Evolutionary conservation across 2,113 vertebrate species (phyloP).

Genomic region (Peromyscus californicus): DNA sequence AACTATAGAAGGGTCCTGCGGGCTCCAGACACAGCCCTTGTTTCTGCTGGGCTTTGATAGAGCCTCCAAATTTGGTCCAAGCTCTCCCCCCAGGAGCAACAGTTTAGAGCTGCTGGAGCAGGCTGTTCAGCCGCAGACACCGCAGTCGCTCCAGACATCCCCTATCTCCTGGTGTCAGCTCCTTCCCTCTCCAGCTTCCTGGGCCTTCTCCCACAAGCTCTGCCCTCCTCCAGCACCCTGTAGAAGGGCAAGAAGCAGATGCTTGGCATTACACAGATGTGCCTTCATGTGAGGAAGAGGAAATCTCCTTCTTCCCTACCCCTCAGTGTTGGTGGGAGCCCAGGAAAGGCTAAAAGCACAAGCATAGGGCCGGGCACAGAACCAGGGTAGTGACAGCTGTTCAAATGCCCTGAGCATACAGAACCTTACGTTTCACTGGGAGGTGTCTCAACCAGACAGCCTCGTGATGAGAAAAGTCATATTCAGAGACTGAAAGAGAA

Average conservation of each 20-base stretch:
- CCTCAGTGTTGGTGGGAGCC: background rate
- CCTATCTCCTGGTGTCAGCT: background rate
- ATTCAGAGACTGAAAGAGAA: background rate
- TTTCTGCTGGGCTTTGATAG: background rate
- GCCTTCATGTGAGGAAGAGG: background rate
- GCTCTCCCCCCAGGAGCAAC: background rate
- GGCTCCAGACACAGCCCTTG: background rate
- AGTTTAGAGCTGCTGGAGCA: background rate
- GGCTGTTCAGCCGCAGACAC: background rate
- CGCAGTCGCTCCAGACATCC: accelerated
- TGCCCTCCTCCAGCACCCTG: background rate
- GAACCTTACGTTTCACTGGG: background rate
- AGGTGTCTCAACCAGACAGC: background rate
- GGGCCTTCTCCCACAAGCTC: background rate
- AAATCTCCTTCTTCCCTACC: background rate
- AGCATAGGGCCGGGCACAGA: background rate
- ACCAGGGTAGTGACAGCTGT: background rate
- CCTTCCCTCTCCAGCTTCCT: background rate
- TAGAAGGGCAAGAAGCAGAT: background rate
- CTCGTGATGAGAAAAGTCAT: background rate
- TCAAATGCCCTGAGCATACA: background rate
- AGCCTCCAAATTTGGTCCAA: background rate
- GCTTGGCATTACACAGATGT: background rate
- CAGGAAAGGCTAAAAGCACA: background rate
- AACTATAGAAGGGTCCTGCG: background rate